These are phyloP conservation scores for Zaprionus tsacasi DNA, from an alignment of 1,140 invertebrate genomes.

Conservation along the genomic window DNA sequence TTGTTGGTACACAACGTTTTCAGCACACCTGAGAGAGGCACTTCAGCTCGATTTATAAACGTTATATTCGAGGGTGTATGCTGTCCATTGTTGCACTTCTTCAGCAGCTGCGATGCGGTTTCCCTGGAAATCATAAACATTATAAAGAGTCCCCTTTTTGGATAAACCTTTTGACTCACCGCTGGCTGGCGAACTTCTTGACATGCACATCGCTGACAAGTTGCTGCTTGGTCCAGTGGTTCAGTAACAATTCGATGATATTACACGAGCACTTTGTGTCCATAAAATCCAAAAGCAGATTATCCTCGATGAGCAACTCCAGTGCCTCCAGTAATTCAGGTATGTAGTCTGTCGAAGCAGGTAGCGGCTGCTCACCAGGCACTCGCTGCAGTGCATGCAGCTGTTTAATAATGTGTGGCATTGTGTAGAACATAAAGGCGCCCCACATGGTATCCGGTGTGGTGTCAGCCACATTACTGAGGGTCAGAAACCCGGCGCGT, in stretches of 20 bases:
- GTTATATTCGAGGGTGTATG: slow-evolving; percentile 88
- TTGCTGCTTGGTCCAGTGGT: slow-evolving; percentile 91
- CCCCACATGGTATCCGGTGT: slow-evolving; percentile 94
- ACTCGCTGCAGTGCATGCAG: slow-evolving; percentile 86
- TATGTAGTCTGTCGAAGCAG: slow-evolving; percentile 85
- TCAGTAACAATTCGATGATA: slow-evolving; percentile 92
- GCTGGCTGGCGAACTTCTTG: slow-evolving; percentile 88
- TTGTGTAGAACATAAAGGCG: slow-evolving; percentile 96
- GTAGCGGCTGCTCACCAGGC: slow-evolving; percentile 62
- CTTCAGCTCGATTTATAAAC: slow-evolving; percentile 94
- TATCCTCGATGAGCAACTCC: slow-evolving; percentile 92
- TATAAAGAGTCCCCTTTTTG: background rate
- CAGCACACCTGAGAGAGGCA: slow-evolving; percentile 93
- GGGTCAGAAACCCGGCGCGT: slow-evolving; percentile 93
- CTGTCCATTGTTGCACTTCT: slow-evolving; percentile 88
- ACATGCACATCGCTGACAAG: slow-evolving; percentile 92
- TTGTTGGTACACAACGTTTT: slow-evolving; percentile 93
- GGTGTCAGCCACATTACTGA: slow-evolving; percentile 89
- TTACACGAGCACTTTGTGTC: slow-evolving; percentile 95
- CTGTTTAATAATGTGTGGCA: slow-evolving; percentile 91
- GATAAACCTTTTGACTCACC: slow-evolving; percentile 84
- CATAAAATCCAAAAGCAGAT: slow-evolving; percentile 93
- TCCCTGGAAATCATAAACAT: slow-evolving; percentile 39
- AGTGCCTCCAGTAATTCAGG: slow-evolving; percentile 92
- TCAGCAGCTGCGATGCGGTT: slow-evolving; percentile 72